Evolutionary conservation across 2,888 invertebrate species (phyloP).

Genomic region (Melieria crassipennis): DNA sequence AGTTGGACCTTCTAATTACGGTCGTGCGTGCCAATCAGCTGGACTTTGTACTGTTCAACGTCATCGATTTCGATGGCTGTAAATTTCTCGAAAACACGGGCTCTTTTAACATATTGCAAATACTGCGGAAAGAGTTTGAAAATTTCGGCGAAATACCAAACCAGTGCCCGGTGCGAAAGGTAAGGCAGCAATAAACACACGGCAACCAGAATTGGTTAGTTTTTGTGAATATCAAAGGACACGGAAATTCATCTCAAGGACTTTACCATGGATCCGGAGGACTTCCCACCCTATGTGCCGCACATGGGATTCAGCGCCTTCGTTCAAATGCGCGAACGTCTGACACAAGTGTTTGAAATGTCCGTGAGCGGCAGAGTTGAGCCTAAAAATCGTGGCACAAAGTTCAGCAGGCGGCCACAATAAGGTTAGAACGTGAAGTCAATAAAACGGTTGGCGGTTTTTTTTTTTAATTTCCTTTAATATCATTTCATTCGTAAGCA

Average conservation of each 20-base stretch:
- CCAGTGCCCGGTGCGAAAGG: slow-evolving; percentile 36
- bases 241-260: slow-evolving; percentile 26
- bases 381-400: slow-evolving; percentile 2
- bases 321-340: slow-evolving; percentile 23
- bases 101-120: slow-evolving; percentile 26
- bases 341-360: not conserved
- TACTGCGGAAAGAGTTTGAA: slow-evolving; percentile 33
- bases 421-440: too few species aligned
- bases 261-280: slow-evolving; percentile 28
- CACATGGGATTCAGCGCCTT: slow-evolving; percentile 27
- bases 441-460: not conserved
- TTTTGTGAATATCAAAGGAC: slow-evolving; percentile 11
- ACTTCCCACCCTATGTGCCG: slow-evolving; percentile 37
- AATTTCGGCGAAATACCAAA: slow-evolving; percentile 31
- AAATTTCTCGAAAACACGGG: slow-evolving; percentile 28
- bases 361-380: not conserved
- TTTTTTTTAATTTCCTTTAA: not conserved
- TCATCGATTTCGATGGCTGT: slow-evolving; percentile 32
- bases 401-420: too few species aligned
- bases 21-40: not conserved
- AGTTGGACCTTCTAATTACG: slow-evolving; percentile 6
- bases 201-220: not conserved
- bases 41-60: slow-evolving; percentile 23
- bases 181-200: slow-evolving; percentile 10
- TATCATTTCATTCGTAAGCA: not conserved